Evolutionary conservation across 2,888 invertebrate species (phyloP).

Genomic region (Euproctis similis): DNA sequence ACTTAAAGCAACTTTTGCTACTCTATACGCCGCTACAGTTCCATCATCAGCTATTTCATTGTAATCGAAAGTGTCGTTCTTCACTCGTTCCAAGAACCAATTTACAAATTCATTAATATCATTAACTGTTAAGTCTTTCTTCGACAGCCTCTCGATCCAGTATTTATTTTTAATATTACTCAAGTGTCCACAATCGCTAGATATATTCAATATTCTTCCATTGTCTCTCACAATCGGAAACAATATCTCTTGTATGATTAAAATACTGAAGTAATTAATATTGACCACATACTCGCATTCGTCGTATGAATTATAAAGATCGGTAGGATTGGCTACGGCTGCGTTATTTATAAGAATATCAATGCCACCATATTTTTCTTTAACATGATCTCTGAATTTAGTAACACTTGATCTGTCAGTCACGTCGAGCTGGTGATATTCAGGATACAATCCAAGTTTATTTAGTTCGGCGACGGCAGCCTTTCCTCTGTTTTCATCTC

Average conservation of each 20-base stretch:
- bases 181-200: constrained; percentile 80
- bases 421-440: constrained; percentile 15
- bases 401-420: constrained; percentile 61
- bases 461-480: constrained; percentile 28
- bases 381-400: constrained; percentile 72
- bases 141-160: constrained; percentile 44
- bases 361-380: constrained; percentile 77
- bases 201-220: constrained; percentile 83
- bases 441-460: constrained; percentile 17
- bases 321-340: constrained; percentile 66
- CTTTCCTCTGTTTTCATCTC: constrained; percentile 32
- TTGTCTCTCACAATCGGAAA: constrained; percentile 80
- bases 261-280: constrained; percentile 80
- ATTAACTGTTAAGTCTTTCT: constrained; percentile 33
- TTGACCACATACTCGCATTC: constrained; percentile 77
- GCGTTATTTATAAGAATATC: constrained; percentile 86
- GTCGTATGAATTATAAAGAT: constrained; percentile 21
- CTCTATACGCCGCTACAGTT: constrained; percentile 76
- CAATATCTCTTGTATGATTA: constrained; percentile 77
- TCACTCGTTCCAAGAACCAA: constrained; percentile 73
- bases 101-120: constrained; percentile 73
- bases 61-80: constrained; percentile 27
- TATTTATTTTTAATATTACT: constrained; percentile 64
- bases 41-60: constrained; percentile 64
- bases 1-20: constrained; percentile 82